Percentiles rank a stretch among this genome's conserved stretches.
Conservation (phyloP, 2,797 vertebrate species). For the Epinephelus coioides region DNA sequence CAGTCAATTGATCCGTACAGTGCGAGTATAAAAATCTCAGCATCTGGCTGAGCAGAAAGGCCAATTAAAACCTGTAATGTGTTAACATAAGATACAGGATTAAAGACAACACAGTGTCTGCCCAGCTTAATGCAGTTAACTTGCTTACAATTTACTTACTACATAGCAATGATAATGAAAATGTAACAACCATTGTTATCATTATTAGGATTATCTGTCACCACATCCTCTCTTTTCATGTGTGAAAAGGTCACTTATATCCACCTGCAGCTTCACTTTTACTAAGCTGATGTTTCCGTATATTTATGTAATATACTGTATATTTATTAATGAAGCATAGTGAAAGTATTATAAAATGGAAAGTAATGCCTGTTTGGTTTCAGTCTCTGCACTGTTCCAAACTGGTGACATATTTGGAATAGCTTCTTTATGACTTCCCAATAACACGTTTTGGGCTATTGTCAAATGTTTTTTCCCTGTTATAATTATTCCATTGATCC, state of each 20-base stretch:
- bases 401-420: conserved; percentile 61
- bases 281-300: neutral
- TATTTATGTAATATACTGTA: too few relatives aligned
- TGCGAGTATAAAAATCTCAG: neutral
- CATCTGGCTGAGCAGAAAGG: conserved; percentile 8
- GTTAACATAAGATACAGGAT: neutral
- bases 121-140: neutral
- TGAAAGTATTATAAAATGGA: conserved; percentile 4
- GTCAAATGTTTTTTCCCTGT: conserved; percentile 69
- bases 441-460: conserved; percentile 72
- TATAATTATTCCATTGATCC: conserved; percentile 84
- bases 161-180: neutral
- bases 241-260: neutral
- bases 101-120: conserved; percentile 2
- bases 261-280: conserved; percentile 1
- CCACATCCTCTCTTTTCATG: neutral
- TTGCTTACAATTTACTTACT: conserved; percentile 1
- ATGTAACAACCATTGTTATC: neutral
- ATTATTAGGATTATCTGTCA: neutral
- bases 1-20: neutral
- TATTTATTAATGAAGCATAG: conserved; percentile 3
- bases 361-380: conserved; percentile 24
- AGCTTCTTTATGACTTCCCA: conserved; percentile 68
- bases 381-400: conserved; percentile 38
- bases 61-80: neutral